Conservation (phyloP, 2,888 invertebrate species). For the Thymelicus sylvestris region DNA sequence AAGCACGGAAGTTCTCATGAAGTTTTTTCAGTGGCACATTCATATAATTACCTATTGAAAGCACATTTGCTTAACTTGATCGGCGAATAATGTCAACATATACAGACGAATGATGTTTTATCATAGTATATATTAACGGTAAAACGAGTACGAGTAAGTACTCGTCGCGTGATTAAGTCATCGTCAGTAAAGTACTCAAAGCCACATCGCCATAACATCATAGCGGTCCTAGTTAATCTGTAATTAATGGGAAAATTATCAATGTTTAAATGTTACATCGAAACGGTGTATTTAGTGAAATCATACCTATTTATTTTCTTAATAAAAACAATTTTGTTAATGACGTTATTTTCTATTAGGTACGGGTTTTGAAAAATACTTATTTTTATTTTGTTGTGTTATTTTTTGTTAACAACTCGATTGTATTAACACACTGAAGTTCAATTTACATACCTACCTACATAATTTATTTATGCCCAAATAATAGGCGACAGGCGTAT, state of each 20-base stretch:
- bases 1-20: too few species aligned
- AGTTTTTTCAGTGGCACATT: too few species aligned
- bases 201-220: not conserved
- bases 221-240: not conserved
- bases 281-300: not conserved
- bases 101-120: not conserved
- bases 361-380: not conserved
- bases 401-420: too few species aligned
- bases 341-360: not conserved
- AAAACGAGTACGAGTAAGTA: not conserved
- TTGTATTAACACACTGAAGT: too few species aligned
- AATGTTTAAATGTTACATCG: not conserved
- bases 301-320: not conserved
- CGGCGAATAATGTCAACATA: too few species aligned
- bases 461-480: too few species aligned
- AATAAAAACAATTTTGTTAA: not conserved
- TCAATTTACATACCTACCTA: too few species aligned
- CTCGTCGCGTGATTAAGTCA: conserved; percentile 4
- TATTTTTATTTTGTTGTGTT: not conserved
- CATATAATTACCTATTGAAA: too few species aligned
- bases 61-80: too few species aligned
- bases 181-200: not conserved
- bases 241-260: conserved; percentile 13
- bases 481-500: too few species aligned
- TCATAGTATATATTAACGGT: not conserved